A percentile compares a stretch with the other conserved stretches of the same genome.
Conservation (phyloP, 2,888 invertebrate species). For the Cybosia mesomella region DNA sequence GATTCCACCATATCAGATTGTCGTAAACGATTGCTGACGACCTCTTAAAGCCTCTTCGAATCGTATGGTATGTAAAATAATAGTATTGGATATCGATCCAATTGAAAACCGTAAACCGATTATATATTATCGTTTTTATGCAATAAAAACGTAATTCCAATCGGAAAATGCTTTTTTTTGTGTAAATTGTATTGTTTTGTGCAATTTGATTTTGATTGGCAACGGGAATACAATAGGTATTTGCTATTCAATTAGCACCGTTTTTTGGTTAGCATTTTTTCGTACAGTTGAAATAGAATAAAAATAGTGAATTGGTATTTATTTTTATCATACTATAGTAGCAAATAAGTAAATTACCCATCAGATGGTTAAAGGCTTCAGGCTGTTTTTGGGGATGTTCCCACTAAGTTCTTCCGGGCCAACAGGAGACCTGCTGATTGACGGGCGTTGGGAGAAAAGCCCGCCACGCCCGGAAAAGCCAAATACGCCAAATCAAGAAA, state of each 20-base stretch:
- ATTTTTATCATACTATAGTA: no score
- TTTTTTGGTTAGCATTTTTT: not conserved
- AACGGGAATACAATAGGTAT: slow-evolving; percentile 2
- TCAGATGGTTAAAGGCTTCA: no score
- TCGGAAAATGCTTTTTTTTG: slow-evolving; percentile 10
- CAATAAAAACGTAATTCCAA: slow-evolving; percentile 26
- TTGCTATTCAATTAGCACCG: not conserved
- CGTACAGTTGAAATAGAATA: no score
- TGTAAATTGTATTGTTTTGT: slow-evolving; percentile 17
- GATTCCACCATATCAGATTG: not conserved
- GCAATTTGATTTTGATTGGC: slow-evolving; percentile 22
- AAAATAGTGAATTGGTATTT: no score
- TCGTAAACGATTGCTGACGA: not conserved
- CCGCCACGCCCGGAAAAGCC: no score
- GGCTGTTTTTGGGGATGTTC: no score
- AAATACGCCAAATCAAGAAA: no score
- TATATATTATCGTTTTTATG: slow-evolving; percentile 15
- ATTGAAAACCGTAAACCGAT: slow-evolving; percentile 20
- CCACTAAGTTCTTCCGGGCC: no score
- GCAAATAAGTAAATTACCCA: no score
- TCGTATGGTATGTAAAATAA: not conserved
- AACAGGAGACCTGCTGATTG: no score
- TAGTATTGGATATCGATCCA: slow-evolving; percentile 8
- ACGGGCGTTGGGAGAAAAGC: no score
- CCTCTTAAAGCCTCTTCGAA: not conserved